Base-by-base conservation (phyloP, 2,113 vertebrate species). In the Tachuris rubrigastra region DNA sequence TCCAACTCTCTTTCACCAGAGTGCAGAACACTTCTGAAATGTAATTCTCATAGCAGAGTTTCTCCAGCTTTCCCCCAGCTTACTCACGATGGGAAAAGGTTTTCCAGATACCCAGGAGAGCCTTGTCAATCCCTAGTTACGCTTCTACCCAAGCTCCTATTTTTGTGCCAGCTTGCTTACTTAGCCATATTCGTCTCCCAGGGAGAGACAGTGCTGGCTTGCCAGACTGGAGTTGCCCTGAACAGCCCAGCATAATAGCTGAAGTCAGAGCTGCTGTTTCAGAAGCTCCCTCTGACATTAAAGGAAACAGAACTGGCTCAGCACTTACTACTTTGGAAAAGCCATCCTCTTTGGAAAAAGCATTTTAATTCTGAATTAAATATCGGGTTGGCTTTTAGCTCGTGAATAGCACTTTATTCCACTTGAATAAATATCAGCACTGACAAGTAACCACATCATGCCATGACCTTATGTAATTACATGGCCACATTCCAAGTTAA, bases 311-410 rank as follows among this genome's bases (percentile, higher is more conserved):
- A 94, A 49, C 4, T 87, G 35, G 47, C 81, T 59, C 35, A 67
- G 47, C 77, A 55, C 75, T 95, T 66, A 83, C 37, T 33, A 25
- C 59, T 93, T 91, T 59, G 72, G 85, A 88, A 91, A 82, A 94
- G 46, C 49, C 62, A 82, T 85, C 71, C 58, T 89, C 74, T 82
- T 89, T 89, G 67, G 67, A 91, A 93, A 94, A 87, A 90, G 46
- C 81, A 87, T 95, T 96, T 95, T 83, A 73, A 90, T 94, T 93
- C 87, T 94, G 88, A 96, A 95, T 96, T 95, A 95, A 96, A 93
- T 87, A 96, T 91, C 84, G 92, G 55, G 39, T 77, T 95, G 85
- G 47, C 91, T 94, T 96, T 94, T 96, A 93, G 87, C 63, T 97
- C 82, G 31, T 83, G 82, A 97, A 86, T 93, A 91, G 75, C 59